These are phyloP conservation scores for Hippocampus mohnikei DNA, from an alignment of 2,113 vertebrate genomes.

Conservation along the genomic window DNA sequence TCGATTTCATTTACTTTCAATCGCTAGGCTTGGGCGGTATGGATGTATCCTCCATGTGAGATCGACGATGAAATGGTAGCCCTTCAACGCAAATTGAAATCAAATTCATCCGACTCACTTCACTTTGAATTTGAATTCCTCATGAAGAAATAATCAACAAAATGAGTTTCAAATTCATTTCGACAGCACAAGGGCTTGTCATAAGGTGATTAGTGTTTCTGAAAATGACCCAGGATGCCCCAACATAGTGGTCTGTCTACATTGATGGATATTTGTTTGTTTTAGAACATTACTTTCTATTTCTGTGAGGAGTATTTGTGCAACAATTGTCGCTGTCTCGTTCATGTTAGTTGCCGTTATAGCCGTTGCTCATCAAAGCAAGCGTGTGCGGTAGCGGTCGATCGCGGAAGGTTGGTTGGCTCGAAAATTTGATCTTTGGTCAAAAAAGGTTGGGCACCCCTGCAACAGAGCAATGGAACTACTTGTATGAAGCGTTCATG, in stretches of 20 bases:
- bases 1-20: conserved; percentile 28
- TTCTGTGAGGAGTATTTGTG: neutral
- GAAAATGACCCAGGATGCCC: no score
- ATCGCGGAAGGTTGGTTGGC: no score
- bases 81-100: neutral
- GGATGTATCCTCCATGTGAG: neutral
- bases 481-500: no score
- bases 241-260: neutral
- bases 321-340: neutral
- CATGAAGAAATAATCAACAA: no score
- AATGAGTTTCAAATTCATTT: neutral
- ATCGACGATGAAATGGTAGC: neutral
- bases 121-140: no score
- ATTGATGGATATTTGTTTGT: neutral
- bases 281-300: neutral
- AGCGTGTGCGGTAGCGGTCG: no score
- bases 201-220: no score
- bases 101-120: neutral
- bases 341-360: no score
- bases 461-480: no score
- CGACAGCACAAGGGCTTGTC: neutral
- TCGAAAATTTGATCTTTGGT: no score
- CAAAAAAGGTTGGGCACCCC: no score
- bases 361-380: no score
- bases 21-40: conserved; percentile 5